Evolutionary conservation across 1,140 invertebrate genomes (phyloP).

Genomic region (Tetragnatha versicolor): DNA sequence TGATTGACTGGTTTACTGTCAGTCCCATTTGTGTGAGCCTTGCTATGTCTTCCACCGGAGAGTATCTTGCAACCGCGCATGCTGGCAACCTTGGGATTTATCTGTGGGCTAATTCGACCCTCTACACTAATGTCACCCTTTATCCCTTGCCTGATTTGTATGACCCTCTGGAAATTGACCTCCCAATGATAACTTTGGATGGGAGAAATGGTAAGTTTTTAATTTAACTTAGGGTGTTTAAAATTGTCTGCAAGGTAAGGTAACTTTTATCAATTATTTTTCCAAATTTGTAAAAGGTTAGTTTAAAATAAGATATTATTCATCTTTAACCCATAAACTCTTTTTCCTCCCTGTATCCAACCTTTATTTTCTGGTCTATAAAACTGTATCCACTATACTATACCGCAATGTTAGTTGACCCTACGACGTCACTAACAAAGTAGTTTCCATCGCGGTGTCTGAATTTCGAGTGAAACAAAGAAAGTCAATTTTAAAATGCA

Average conservation of each 20-base stretch:
- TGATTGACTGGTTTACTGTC: constrained; percentile 69
- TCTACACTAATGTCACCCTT: constrained; percentile 82
- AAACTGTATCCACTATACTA: no score
- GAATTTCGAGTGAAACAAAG: no score
- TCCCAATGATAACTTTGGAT: constrained; percentile 67
- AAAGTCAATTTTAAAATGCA: no score
- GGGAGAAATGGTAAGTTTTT: constrained; percentile 7
- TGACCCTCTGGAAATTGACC: constrained; percentile 69
- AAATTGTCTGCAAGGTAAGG: neutral
- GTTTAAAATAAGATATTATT: neutral
- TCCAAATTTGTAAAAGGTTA: no score
- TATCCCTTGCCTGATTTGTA: constrained; percentile 72
- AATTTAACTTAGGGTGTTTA: neutral
- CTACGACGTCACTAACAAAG: no score
- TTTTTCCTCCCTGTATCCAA: no score
- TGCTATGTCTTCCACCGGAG: constrained; percentile 87
- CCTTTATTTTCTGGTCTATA: no score
- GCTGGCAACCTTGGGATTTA: constrained; percentile 88
- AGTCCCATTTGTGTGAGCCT: constrained; percentile 82
- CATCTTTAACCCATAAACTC: no score
- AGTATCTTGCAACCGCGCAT: constrained; percentile 89
- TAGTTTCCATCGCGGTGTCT: no score
- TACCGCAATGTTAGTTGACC: no score
- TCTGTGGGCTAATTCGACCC: constrained; percentile 89
- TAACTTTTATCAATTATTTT: neutral